Evolutionary conservation across 2,797 vertebrate species (phyloP), one percentile per base, ranked within the genome.

Genomic region (Tinamus major): DNA sequence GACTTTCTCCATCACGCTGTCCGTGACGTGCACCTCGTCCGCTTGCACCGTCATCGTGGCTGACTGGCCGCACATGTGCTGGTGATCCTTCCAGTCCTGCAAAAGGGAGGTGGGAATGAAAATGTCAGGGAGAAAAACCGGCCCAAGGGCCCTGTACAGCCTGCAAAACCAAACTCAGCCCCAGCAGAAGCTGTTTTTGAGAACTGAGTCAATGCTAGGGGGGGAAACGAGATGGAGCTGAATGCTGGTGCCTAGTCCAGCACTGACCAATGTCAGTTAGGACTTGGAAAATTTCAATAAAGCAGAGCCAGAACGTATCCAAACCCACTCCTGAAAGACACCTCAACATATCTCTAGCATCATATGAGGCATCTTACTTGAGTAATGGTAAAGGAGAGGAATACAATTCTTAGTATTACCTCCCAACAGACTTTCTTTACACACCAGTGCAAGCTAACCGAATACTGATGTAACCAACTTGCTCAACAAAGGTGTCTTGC

Each of bases 11-110:
- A 98, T 97, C 59, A 98, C 98, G 0, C 98, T 95, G 62, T 98
- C 97, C 0, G 98, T 67, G 16, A 99, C 98, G 1, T 98, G 98
- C 91, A 98, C 98, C 8, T 98, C 98, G 1, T 98, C 98, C 0
- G 96, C 96, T 70, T 98, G 98, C 46, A 98, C 95, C 0, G 97
- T 95, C 90, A 98, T 96, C 0, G 98, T 92, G 19, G 98, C 94
- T 1, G 98, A 87, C 96, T 99, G 99, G 42, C 98, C 98, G 17
- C 99, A 99, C 84, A 98, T 94, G 69, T 99, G 99, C 96, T 99
- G 99, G 96, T 99, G 99, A 68, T 99, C 99, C 94, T 99, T 99
- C 99, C 99, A 99, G 97, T 99, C 99, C 99, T 99, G 96, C 20
- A 9, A 78, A 9, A 76, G 62, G 59, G 41, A 51, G 76, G 33